A percentile compares a stretch with the other conserved stretches of the same genome.
These are phyloP conservation scores for Hirtodrosophila duncani DNA, from an alignment of 2,888 invertebrate genomes.

Conservation along the genomic window DNA sequence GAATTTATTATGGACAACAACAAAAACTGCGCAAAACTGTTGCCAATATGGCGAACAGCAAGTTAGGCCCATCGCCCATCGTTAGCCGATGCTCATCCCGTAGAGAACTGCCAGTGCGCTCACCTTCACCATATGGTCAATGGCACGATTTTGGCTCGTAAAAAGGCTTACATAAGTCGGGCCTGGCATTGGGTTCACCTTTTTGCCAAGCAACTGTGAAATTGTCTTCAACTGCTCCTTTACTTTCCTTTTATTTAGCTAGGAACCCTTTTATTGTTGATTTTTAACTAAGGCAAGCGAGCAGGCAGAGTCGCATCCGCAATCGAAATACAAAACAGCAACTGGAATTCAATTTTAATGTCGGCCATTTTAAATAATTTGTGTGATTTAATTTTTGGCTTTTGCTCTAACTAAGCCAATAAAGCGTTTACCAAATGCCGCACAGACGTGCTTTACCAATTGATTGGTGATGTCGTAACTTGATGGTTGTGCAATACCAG, in stretches of 20 bases:
- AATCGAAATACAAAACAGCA: slow-evolving; percentile 46
- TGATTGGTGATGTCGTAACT: slow-evolving; percentile 36
- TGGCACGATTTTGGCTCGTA: slow-evolving; percentile 65
- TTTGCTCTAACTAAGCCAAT: slow-evolving; percentile 52
- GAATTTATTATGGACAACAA: slow-evolving; percentile 69
- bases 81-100: slow-evolving; percentile 35
- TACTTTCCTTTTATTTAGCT: slow-evolving; percentile 41
- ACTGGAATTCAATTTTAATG: slow-evolving; percentile 62
- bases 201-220: slow-evolving; percentile 69
- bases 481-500: slow-evolving; percentile 23
- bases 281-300: slow-evolving; percentile 44
- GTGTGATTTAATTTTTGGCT: slow-evolving; percentile 64
- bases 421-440: slow-evolving; percentile 41
- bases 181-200: slow-evolving; percentile 42
- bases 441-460: slow-evolving; percentile 53
- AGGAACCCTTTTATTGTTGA: slow-evolving; percentile 52
- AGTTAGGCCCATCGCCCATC: slow-evolving; percentile 26
- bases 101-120: slow-evolving; percentile 39
- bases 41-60: slow-evolving; percentile 14
- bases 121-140: slow-evolving; percentile 68
- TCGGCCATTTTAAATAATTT: slow-evolving; percentile 60
- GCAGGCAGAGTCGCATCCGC: slow-evolving; percentile 6
- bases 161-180: slow-evolving; percentile 60
- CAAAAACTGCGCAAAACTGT: slow-evolving; percentile 52
- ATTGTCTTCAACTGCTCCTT: slow-evolving; percentile 52